phyloP scores from a whole-genome alignment of 1,140 invertebrate species.

The Heterodera schachtii region DNA sequence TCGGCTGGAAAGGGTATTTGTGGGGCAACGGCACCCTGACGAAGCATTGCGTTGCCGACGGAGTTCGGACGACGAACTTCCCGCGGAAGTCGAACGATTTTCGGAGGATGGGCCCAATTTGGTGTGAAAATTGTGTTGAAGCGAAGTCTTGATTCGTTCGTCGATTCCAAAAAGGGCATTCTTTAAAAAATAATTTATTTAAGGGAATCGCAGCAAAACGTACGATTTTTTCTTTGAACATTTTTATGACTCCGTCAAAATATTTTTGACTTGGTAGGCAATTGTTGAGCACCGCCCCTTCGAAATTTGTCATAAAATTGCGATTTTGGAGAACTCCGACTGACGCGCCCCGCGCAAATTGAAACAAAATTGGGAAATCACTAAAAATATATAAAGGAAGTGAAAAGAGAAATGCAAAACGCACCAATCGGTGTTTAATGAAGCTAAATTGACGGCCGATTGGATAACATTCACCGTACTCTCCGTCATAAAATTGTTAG shows the following conservation, averaged over 20 bases:
- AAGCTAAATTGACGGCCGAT: slow-evolving; percentile 41
- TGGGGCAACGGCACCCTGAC: background rate
- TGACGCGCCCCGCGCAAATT: slow-evolving; percentile 31
- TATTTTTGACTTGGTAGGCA: slow-evolving; percentile 41
- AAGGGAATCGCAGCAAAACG: background rate
- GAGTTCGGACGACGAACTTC: background rate
- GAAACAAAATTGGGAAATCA: slow-evolving; percentile 45
- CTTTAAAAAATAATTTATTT: slow-evolving; percentile 24
- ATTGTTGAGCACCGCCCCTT: slow-evolving; percentile 23
- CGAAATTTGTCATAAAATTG: slow-evolving; percentile 43
- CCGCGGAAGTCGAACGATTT: background rate
- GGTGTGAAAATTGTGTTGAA: slow-evolving; percentile 20
- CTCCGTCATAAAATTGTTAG: slow-evolving; percentile 30
- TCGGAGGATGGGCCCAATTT: background rate
- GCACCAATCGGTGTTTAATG: slow-evolving; percentile 41
- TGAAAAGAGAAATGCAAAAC: background rate
- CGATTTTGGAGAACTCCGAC: slow-evolving; percentile 41
- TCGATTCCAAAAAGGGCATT: slow-evolving; percentile 8
- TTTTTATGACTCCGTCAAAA: slow-evolving; percentile 43
- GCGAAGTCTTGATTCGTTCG: slow-evolving; percentile 9
- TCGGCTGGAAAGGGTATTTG: slow-evolving; percentile 19
- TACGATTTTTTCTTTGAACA: slow-evolving; percentile 47
- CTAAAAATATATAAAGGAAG: slow-evolving; percentile 40
- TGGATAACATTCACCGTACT: slow-evolving; percentile 35
- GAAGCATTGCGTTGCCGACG: background rate